A percentile compares a stretch with the other conserved stretches of the same genome.
These are phyloP conservation scores for Amyelois transitella DNA, from an alignment of 1,140 invertebrate genomes.

Conservation along the genomic window DNA sequence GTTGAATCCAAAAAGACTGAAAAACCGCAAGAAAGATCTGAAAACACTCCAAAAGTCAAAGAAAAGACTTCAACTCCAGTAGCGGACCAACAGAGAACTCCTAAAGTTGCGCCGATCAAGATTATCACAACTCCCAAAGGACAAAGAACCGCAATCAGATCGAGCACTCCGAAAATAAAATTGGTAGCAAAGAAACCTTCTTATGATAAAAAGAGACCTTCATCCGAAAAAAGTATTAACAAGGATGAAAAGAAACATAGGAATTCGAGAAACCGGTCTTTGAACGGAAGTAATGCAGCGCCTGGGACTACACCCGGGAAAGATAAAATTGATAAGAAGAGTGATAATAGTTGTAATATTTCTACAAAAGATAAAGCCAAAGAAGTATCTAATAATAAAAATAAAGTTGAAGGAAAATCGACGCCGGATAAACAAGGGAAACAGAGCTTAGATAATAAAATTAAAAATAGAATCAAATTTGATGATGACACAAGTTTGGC, in stretches of 20 bases:
- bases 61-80: neutral
- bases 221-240: constrained; percentile 14
- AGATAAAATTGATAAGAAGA: constrained; percentile 1
- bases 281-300: constrained; percentile 21
- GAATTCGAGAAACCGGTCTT: constrained; percentile 36
- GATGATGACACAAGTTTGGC: constrained; percentile 51
- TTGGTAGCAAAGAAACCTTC: constrained; percentile 10
- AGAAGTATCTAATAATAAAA: constrained; percentile 3
- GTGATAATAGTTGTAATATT: neutral
- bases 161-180: constrained; percentile 5
- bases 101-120: constrained; percentile 30
- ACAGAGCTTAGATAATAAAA: neutral
- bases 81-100: constrained; percentile 7
- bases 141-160: constrained; percentile 8
- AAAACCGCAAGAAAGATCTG: neutral
- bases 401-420: constrained; percentile 9
- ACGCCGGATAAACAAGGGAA: neutral
- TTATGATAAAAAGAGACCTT: constrained; percentile 14
- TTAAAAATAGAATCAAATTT: constrained; percentile 27
- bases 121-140: constrained; percentile 31
- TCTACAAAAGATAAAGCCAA: constrained; percentile 10
- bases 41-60: neutral
- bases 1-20: constrained; percentile 3
- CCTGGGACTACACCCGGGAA: neutral
- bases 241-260: constrained; percentile 30